A percentile compares a stretch with the other conserved stretches of the same genome.
phyloP scores from a whole-genome alignment of 2,797 vertebrate genomes.

The Paedocypris micromegethes region DNA sequence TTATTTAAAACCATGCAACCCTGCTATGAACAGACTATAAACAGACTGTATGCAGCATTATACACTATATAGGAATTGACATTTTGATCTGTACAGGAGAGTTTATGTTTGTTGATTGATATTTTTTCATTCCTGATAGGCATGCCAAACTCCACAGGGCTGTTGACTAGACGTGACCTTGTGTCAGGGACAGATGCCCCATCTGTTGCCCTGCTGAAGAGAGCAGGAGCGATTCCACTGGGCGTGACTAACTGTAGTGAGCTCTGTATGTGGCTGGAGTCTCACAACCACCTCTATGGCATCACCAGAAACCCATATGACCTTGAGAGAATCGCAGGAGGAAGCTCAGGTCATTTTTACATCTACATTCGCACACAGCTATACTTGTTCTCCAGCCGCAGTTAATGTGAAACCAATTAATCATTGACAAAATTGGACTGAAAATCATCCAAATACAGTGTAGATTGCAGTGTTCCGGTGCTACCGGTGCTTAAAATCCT shows the following conservation, averaged over 20 bases:
- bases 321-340: slow-evolving; percentile 75
- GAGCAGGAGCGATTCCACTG: slow-evolving; percentile 82
- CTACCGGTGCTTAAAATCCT: too few species aligned
- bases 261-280: slow-evolving; percentile 89
- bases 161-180: slow-evolving; percentile 63
- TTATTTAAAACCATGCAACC: too few species aligned
- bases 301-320: slow-evolving; percentile 83
- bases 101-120: too few species aligned
- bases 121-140: slow-evolving; percentile 58
- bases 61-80: too few species aligned
- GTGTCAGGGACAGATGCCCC: slow-evolving; percentile 66
- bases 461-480: too few species aligned
- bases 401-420: too few species aligned
- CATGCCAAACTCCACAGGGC: slow-evolving; percentile 79
- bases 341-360: slow-evolving; percentile 79
- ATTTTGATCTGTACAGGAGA: too few species aligned
- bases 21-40: too few species aligned
- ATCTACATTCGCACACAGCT: not conserved
- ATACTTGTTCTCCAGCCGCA: not conserved
- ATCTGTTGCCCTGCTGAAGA: slow-evolving; percentile 75
- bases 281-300: slow-evolving; percentile 82
- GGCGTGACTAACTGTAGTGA: slow-evolving; percentile 89
- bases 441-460: too few species aligned
- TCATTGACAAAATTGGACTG: too few species aligned
- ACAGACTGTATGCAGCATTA: too few species aligned